Percentiles rank a stretch among this genome's conserved stretches.
Conservation (phyloP, 2,888 invertebrate genomes). For the Hirtodrosophila histrioides region DNA sequence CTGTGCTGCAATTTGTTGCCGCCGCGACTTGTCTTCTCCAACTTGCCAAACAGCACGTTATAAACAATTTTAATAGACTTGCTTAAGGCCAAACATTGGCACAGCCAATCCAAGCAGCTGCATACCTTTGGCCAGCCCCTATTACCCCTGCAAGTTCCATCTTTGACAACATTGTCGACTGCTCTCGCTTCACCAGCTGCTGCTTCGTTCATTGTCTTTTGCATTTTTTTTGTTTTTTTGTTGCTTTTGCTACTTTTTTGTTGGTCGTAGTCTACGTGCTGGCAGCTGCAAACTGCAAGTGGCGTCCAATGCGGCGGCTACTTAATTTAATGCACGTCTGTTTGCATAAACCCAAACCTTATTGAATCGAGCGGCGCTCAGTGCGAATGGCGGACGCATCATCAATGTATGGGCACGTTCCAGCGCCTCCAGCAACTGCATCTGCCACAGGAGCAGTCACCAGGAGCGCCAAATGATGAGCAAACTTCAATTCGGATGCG, state of each 20-base stretch:
- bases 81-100: conserved; percentile 72
- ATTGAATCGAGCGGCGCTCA: conserved; percentile 64
- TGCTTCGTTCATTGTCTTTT: conserved; percentile 47
- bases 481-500: conserved; percentile 69
- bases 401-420: conserved; percentile 82
- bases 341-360: conserved; percentile 79
- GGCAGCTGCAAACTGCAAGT: conserved; percentile 56
- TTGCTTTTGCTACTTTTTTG: conserved; percentile 11
- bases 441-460: conserved; percentile 20
- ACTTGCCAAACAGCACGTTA: conserved; percentile 54
- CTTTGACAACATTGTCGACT: conserved; percentile 65
- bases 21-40: conserved; percentile 21
- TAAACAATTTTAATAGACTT: conserved; percentile 80
- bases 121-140: too few species aligned
- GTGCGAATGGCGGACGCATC: conserved; percentile 53
- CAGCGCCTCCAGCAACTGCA: conserved; percentile 47
- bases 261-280: conserved; percentile 66
- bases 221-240: conserved; percentile 21
- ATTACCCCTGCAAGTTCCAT: background rate
- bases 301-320: conserved; percentile 69
- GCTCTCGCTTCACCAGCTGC: conserved; percentile 37
- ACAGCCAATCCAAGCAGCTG: conserved; percentile 27
- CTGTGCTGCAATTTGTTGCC: conserved; percentile 46
- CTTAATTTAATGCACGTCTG: conserved; percentile 80
- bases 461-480: conserved; percentile 70